Evolutionary conservation across 2,113 vertebrate species (phyloP), one percentile per base, ranked within the genome.

Genomic region (Jacana jacana): DNA sequence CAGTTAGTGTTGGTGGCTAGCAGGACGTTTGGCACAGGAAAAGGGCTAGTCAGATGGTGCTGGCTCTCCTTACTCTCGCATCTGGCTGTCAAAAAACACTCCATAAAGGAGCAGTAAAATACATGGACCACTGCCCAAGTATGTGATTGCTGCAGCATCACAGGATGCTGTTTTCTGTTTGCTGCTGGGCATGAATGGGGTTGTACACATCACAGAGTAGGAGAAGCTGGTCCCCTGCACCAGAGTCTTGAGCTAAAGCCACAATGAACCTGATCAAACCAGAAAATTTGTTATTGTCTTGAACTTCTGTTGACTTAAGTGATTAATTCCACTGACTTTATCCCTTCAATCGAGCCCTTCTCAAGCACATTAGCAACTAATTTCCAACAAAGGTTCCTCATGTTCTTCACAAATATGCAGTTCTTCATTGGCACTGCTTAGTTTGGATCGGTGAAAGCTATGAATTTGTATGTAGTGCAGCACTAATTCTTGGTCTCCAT

Each of bases 121-220:
- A 13, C 28, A 15, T 77, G 79, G 68, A 16, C 60, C 81, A 4
- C 35, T 82, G 81, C 49, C 54, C 49, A 31, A 30, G 63, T 37
- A 6, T 42, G 23, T 33, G 68, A 37, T 49, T 54, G 66, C 54
- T 66, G 54, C 51, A 35, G 18, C 28, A 4, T 57, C 81, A 63
- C 28, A 85, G 52, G 40, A 54, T 69, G 64, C 46, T 49, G 17
- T 73, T 77, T 54, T 84, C 63, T 79, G 11, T 37, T 61, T 65
- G 33, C 49, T 83, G 9, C 1, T 23, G 64, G 63, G 27, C 64
- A 23, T 0, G 0, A 64, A 63, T 46, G 46, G 16, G 17, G 13
- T 24, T 86, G 17, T 39, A 44, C 17, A 23, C 17, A 25, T 57
- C 6, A 20, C n/a, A 46, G 76, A 14, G 7, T 7, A 82, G 71